These are phyloP conservation scores for Andrena dorsata DNA, from an alignment of 2,888 invertebrate genomes.

Conservation along the genomic window DNA sequence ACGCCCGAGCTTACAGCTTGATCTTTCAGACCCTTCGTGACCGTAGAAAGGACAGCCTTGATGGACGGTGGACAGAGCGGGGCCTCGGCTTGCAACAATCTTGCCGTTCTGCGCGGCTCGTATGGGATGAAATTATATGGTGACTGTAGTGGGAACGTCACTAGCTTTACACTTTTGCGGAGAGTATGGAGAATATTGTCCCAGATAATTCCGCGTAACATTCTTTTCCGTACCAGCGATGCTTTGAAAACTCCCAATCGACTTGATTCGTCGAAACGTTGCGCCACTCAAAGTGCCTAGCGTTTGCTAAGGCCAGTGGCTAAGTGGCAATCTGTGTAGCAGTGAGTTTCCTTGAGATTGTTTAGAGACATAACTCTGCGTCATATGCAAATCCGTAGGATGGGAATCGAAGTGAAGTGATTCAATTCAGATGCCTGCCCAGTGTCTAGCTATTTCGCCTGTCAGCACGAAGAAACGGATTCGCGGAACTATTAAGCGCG, in stretches of 20 bases:
- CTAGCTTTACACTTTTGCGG: no score
- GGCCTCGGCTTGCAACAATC: background rate
- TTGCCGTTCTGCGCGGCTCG: no score
- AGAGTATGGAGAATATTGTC: no score
- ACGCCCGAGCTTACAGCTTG: background rate
- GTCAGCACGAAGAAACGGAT: background rate
- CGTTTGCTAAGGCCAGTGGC: no score
- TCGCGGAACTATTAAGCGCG: slow-evolving; percentile 24
- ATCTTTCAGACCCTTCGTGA: background rate
- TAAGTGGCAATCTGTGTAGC: background rate
- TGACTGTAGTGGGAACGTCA: no score
- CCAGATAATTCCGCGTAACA: no score
- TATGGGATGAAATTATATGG: no score
- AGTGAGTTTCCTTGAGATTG: background rate
- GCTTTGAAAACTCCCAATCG: no score
- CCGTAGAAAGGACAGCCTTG: background rate
- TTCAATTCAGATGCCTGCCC: background rate
- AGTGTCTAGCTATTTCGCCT: background rate
- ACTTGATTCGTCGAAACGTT: no score
- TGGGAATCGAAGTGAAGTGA: background rate
- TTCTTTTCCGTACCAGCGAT: no score
- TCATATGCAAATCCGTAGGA: slow-evolving; percentile 4
- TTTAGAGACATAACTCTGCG: background rate
- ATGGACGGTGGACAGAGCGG: background rate
- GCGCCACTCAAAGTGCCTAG: no score